A percentile compares a stretch with the other conserved stretches of the same genome.
These are phyloP conservation scores for Dinothrombium tinctorium DNA, from an alignment of 1,140 invertebrate species.

Conservation along the genomic window DNA sequence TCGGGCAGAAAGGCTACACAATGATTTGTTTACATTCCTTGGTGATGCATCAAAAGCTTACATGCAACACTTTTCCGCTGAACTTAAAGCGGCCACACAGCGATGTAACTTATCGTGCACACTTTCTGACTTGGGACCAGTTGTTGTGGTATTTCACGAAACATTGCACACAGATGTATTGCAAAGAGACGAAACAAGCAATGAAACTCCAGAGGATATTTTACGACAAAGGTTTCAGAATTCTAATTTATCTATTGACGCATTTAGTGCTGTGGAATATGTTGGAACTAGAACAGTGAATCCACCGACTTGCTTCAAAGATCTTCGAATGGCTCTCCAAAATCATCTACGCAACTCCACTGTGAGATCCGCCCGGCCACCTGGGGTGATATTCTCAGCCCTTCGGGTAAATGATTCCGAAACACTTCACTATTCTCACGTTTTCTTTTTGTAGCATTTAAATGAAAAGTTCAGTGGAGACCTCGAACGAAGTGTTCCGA, in stretches of 20 bases:
- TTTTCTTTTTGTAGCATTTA: constrained; percentile 26
- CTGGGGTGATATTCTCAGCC: constrained; percentile 36
- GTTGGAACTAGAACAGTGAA: constrained; percentile 33
- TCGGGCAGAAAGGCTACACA: constrained; percentile 44
- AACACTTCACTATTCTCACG: too few relatives aligned
- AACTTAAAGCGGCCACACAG: constrained; percentile 31
- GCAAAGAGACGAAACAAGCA: constrained; percentile 21
- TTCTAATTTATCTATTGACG: constrained; percentile 35
- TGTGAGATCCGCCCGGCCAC: constrained; percentile 37
- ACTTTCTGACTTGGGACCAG: constrained; percentile 29
- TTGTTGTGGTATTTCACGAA: constrained; percentile 56
- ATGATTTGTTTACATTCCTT: constrained; percentile 54
- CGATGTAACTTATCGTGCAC: constrained; percentile 26
- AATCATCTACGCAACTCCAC: constrained; percentile 38
- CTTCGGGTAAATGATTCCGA: constrained; percentile 28
- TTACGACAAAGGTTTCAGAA: constrained; percentile 35
- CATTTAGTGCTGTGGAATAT: constrained; percentile 46
- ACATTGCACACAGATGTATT: constrained; percentile 32
- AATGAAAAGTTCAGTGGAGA: constrained; percentile 52
- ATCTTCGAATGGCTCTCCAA: constrained; percentile 26
- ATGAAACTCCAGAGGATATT: constrained; percentile 37
- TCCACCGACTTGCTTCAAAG: constrained; percentile 29
- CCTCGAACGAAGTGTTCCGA: constrained; percentile 32
- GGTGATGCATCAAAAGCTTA: constrained; percentile 50
- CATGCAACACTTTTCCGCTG: constrained; percentile 40